Evolutionary conservation across 1,140 invertebrate genomes (phyloP).

Genomic region (Bombus superbus): DNA sequence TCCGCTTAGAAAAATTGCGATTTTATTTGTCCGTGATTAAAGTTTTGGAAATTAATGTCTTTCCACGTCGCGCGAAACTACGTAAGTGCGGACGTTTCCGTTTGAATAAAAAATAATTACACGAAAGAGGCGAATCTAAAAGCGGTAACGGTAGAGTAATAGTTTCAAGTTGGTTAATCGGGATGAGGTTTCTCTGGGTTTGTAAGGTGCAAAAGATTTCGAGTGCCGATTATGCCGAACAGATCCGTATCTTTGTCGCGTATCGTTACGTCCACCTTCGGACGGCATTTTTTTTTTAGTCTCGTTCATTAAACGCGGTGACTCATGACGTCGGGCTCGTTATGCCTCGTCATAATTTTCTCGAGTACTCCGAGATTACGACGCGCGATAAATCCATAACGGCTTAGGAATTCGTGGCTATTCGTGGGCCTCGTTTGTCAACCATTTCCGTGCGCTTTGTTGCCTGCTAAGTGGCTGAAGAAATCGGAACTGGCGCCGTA

Average conservation of each 20-base stretch:
- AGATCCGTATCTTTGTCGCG: too few species aligned
- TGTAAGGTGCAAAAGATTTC: background rate
- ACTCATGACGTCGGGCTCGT: conserved; percentile 20
- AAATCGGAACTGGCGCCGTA: background rate
- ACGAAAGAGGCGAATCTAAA: too few species aligned
- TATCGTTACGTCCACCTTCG: background rate
- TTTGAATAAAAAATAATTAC: too few species aligned
- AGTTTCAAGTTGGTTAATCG: background rate
- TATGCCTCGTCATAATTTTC: conserved; percentile 40
- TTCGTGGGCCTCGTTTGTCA: conserved; percentile 19
- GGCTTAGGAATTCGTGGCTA: conserved; percentile 23
- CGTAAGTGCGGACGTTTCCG: too few species aligned
- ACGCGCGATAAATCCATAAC: conserved; percentile 31
- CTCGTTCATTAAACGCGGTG: conserved; percentile 34
- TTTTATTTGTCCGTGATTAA: too few species aligned
- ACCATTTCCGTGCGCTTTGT: conserved; percentile 18
- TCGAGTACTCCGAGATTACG: conserved; percentile 30
- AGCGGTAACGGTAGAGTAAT: background rate
- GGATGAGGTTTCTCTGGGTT: too few species aligned
- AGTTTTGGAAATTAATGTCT: too few species aligned
- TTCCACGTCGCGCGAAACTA: too few species aligned
- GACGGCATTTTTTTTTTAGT: background rate
- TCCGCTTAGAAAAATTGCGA: too few species aligned
- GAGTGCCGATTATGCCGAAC: background rate
- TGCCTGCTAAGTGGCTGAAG: conserved; percentile 10